A percentile compares a stretch with the other conserved stretches of the same genome.
These are phyloP conservation scores for Melopsittacus undulatus DNA, from an alignment of 2,797 vertebrate genomes.

Conservation along the genomic window DNA sequence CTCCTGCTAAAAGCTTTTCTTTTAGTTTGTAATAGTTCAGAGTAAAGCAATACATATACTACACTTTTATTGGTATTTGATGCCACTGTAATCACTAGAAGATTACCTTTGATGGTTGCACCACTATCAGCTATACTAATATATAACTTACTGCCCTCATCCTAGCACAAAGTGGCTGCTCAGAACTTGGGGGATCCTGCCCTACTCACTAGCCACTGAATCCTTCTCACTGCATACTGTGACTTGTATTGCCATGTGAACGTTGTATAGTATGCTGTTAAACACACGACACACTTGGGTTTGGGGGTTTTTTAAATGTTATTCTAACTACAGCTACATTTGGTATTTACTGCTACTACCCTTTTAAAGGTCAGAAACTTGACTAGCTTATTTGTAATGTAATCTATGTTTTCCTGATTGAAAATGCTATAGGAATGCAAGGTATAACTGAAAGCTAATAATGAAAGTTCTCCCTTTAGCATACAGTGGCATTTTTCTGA, in stretches of 20 bases:
- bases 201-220: neutral
- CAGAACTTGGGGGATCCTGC: neutral
- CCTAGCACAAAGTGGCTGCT: neutral
- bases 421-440: neutral
- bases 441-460: neutral
- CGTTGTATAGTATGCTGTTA: neutral
- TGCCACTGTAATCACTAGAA: neutral
- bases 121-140: neutral
- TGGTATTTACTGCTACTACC: neutral
- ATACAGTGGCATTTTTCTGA: neutral
- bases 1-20: neutral
- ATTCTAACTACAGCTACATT: neutral
- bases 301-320: neutral
- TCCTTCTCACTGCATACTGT: neutral
- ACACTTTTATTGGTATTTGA: neutral
- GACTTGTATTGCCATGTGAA: neutral
- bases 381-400: neutral
- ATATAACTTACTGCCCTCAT: neutral
- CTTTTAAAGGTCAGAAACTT: neutral
- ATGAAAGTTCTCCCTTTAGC: neutral
- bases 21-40: neutral
- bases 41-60: neutral
- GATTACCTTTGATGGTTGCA: neutral
- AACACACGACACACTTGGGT: neutral
- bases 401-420: neutral